These are phyloP conservation scores for Adela reaumurella DNA, from an alignment of 2,888 invertebrate species.

Conservation along the genomic window DNA sequence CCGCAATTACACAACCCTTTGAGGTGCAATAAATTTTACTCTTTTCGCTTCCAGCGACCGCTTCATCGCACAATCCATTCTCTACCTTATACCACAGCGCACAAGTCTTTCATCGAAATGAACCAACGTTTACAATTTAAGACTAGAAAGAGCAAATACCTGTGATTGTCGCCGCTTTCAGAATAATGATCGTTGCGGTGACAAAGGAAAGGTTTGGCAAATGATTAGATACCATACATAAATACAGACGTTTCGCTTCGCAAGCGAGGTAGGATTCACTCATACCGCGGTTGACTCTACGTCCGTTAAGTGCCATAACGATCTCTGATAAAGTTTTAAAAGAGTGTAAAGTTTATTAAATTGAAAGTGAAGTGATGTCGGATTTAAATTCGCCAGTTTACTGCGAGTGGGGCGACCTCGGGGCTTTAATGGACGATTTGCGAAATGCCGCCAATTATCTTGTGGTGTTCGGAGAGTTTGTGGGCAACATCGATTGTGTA, in stretches of 20 bases:
- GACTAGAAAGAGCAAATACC: not conserved
- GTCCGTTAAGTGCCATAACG: not conserved
- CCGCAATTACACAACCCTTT: slow-evolving; percentile 42
- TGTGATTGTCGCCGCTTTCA: not conserved
- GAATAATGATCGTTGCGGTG: not conserved
- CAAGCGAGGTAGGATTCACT: not conserved
- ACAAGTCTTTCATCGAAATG: too few relatives aligned
- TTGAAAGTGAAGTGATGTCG: not conserved
- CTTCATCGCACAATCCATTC: not conserved
- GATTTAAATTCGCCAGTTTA: not conserved
- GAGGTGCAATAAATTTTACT: slow-evolving; percentile 41
- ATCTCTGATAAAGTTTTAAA: not conserved
- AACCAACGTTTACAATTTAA: too few relatives aligned
- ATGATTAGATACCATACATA: not conserved
- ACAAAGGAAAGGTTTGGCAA: not conserved
- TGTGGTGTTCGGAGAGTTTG: not conserved
- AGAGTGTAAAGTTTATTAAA: not conserved
- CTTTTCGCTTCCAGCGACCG: slow-evolving; percentile 18
- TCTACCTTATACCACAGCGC: too few relatives aligned
- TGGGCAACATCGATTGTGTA: not conserved
- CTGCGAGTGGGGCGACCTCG: not conserved
- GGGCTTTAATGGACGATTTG: not conserved
- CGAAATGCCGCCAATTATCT: not conserved
- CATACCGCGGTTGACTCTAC: not conserved
- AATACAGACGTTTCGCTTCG: not conserved